Evolutionary conservation across 2,888 invertebrate species (phyloP).

Genomic region (Drosophila vallismaia): DNA sequence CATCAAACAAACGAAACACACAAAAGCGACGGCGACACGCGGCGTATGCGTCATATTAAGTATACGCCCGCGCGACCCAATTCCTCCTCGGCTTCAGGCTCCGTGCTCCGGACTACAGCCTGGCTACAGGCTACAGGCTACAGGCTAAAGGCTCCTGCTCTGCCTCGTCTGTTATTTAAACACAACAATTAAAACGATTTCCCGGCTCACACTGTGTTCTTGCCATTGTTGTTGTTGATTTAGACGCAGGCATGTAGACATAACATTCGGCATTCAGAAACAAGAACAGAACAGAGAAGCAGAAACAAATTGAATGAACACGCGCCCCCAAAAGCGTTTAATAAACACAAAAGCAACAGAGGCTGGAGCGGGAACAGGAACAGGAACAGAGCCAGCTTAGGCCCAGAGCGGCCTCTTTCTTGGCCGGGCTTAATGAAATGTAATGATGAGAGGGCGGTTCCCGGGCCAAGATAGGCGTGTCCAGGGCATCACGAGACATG

Average conservation of each 20-base stretch:
- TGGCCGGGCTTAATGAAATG: slow-evolving; percentile 76
- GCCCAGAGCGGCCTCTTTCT: slow-evolving; percentile 18
- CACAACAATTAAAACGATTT: slow-evolving; percentile 81
- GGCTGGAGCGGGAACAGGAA: slow-evolving; percentile 39
- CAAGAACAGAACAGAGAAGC: slow-evolving; percentile 26
- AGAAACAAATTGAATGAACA: slow-evolving; percentile 79
- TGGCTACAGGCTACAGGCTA: background rate
- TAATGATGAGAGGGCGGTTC: slow-evolving; percentile 62
- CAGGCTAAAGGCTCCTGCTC: slow-evolving; percentile 4
- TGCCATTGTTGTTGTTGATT: slow-evolving; percentile 65
- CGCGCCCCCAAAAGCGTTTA: slow-evolving; percentile 78
- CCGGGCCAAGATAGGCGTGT: slow-evolving; percentile 22
- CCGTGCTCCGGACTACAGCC: background rate
- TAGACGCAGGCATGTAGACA: slow-evolving; percentile 77
- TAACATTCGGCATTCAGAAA: slow-evolving; percentile 64
- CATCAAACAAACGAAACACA: slow-evolving; percentile 21
- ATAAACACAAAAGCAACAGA: slow-evolving; percentile 73
- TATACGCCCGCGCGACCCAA: slow-evolving; percentile 66
- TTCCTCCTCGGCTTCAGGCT: slow-evolving; percentile 6
- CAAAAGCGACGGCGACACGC: slow-evolving; percentile 30
- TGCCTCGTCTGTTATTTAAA: slow-evolving; percentile 71
- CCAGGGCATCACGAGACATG: slow-evolving; percentile 3
- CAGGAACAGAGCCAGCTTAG: slow-evolving; percentile 39
- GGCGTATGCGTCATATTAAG: slow-evolving; percentile 66
- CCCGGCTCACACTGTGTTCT: slow-evolving; percentile 42